phyloP scores from a whole-genome alignment of 2,888 invertebrate species.

The Sinohyriopsis cumingii region DNA sequence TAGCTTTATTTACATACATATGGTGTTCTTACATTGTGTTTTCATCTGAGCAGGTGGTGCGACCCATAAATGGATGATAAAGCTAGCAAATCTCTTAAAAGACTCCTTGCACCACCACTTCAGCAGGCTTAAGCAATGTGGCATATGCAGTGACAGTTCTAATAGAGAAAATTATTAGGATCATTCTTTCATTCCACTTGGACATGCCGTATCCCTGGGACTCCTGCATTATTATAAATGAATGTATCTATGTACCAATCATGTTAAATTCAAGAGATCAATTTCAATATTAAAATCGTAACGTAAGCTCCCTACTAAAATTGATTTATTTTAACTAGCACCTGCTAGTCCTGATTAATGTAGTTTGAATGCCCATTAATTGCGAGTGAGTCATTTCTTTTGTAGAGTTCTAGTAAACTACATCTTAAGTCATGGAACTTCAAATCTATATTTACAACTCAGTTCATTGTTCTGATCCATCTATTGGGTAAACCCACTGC shows the following conservation, averaged over 20 bases:
- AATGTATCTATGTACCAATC: constrained; percentile 19
- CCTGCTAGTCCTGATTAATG: constrained; percentile 36
- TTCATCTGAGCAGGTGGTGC: too few relatives aligned
- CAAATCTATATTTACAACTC: constrained; percentile 37
- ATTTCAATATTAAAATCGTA: constrained; percentile 8
- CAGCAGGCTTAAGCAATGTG: too few relatives aligned
- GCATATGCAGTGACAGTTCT: too few relatives aligned
- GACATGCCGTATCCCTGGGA: too few relatives aligned
- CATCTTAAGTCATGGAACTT: not conserved
- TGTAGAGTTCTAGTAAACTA: too few relatives aligned
- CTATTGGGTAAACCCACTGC: too few relatives aligned
- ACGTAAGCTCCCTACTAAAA: constrained; percentile 12
- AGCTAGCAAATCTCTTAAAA: too few relatives aligned
- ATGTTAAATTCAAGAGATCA: constrained; percentile 8
- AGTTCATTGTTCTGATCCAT: constrained; percentile 27
- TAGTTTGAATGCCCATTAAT: constrained; percentile 39
- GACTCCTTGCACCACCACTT: too few relatives aligned
- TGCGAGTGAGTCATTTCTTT: constrained; percentile 31
- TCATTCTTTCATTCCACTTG: too few relatives aligned
- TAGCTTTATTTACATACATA: constrained; percentile 40
- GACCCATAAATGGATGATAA: too few relatives aligned
- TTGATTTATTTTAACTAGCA: constrained; percentile 28
- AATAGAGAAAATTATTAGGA: too few relatives aligned
- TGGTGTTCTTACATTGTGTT: constrained; percentile 21
- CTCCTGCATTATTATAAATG: constrained; percentile 3